Conservation (phyloP, 2,797 vertebrate genomes). For the Capromys pilorides region DNA sequence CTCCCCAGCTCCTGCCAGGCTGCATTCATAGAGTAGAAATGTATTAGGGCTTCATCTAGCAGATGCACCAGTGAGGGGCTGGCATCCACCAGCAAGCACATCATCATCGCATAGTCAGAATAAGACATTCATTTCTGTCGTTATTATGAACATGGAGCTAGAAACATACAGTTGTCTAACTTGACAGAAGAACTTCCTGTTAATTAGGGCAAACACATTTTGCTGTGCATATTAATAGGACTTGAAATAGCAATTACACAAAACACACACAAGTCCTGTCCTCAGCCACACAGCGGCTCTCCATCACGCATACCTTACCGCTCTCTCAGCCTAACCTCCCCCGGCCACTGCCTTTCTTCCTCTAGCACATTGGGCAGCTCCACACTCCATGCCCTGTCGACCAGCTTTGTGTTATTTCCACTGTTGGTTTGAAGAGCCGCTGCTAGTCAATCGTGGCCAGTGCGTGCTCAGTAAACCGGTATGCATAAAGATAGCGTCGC, state of each 20-base stretch:
- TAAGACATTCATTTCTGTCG: background rate
- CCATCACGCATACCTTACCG: background rate
- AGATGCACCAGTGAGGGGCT: background rate
- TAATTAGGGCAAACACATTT: background rate
- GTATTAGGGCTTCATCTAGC: background rate
- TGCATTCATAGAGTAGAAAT: background rate
- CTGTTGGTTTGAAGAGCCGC: conserved; percentile 29
- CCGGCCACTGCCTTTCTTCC: background rate
- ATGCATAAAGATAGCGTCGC: background rate
- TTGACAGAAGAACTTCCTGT: background rate
- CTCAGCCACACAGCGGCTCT: background rate
- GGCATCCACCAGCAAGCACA: background rate
- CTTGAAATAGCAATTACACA: background rate
- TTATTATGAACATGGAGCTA: background rate
- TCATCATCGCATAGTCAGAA: conserved; percentile 2
- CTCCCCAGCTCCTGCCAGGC: too few species aligned
- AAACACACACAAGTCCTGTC: background rate
- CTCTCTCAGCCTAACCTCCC: background rate
- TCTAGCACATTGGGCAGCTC: background rate
- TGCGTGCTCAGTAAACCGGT: background rate
- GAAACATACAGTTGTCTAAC: too few species aligned
- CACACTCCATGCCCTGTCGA: background rate
- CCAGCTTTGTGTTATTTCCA: background rate
- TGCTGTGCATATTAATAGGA: background rate
- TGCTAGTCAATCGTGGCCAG: background rate